Conservation (phyloP, 2,888 invertebrate species). For the Cenopis cana region DNA sequence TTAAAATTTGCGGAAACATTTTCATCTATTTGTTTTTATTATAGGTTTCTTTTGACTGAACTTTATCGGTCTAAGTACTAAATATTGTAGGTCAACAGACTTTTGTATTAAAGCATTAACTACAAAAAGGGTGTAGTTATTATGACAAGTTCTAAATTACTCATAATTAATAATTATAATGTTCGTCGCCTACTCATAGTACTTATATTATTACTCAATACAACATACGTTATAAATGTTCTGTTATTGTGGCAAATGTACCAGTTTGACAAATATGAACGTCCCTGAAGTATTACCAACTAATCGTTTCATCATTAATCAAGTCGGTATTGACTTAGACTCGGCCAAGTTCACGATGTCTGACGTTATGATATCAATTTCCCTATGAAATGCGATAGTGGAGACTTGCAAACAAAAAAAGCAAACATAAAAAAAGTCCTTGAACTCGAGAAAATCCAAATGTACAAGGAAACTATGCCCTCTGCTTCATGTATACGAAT, state of each 20-base stretch:
- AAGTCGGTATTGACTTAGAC: conserved; percentile 24
- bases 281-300: conserved; percentile 11
- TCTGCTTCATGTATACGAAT: conserved; percentile 66
- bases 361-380: conserved; percentile 46
- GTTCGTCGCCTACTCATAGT: not conserved
- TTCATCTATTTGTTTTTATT: not conserved
- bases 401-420: conserved; percentile 62
- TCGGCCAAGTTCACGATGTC: conserved; percentile 23
- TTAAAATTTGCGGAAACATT: not conserved
- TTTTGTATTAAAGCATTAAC: not conserved
- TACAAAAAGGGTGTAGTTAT: not conserved
- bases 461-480: conserved; percentile 81
- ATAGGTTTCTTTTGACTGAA: not conserved
- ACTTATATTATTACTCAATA: not conserved
- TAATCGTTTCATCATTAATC: conserved; percentile 31
- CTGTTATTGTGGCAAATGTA: not conserved
- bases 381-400: conserved; percentile 58
- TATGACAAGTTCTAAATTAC: not conserved
- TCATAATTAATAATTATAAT: not conserved
- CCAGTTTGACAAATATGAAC: conserved; percentile 20
- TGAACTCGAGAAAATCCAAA: conserved; percentile 82
- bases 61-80: not conserved
- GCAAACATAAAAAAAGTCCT: conserved; percentile 80
- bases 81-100: no score
- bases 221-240: not conserved